phyloP scores from a whole-genome alignment of 1,140 invertebrate species.

The Limonius californicus region DNA sequence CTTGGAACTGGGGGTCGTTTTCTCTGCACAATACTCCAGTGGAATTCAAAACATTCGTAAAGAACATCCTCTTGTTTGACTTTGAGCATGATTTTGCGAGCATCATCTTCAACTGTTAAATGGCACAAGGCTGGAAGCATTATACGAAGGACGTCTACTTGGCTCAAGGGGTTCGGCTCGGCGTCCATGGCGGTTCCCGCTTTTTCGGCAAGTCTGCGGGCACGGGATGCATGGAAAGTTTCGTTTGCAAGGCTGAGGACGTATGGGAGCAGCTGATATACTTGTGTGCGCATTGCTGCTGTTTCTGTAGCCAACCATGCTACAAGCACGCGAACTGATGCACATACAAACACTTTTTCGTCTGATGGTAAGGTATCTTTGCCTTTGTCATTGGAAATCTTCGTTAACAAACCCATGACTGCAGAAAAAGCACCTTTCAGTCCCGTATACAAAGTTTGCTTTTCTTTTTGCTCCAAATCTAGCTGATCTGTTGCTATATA shows the following conservation, averaged over 20 bases:
- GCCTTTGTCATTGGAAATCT: slow-evolving; percentile 69
- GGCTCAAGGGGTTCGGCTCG: slow-evolving; percentile 58
- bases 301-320: slow-evolving; percentile 91
- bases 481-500: slow-evolving; percentile 78
- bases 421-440: slow-evolving; percentile 85
- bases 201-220: slow-evolving; percentile 61
- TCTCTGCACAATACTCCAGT: slow-evolving; percentile 83
- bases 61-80: slow-evolving; percentile 76
- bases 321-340: slow-evolving; percentile 76
- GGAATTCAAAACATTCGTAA: slow-evolving; percentile 73
- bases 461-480: slow-evolving; percentile 84
- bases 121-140: slow-evolving; percentile 86
- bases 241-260: slow-evolving; percentile 76
- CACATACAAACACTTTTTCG: slow-evolving; percentile 72
- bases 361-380: slow-evolving; percentile 57
- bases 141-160: slow-evolving; percentile 71
- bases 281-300: slow-evolving; percentile 77
- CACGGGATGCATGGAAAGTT: slow-evolving; percentile 69
- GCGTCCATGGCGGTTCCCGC: slow-evolving; percentile 53
- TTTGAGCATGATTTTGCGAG: slow-evolving; percentile 75
- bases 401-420: slow-evolving; percentile 68
- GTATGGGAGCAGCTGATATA: slow-evolving; percentile 75
- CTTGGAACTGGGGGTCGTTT: slow-evolving; percentile 76
- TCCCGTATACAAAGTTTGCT: slow-evolving; percentile 84
- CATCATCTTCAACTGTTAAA: slow-evolving; percentile 83